These are phyloP conservation scores for Nomada ruficornis DNA, from an alignment of 2,888 invertebrate genomes.

Conservation along the genomic window DNA sequence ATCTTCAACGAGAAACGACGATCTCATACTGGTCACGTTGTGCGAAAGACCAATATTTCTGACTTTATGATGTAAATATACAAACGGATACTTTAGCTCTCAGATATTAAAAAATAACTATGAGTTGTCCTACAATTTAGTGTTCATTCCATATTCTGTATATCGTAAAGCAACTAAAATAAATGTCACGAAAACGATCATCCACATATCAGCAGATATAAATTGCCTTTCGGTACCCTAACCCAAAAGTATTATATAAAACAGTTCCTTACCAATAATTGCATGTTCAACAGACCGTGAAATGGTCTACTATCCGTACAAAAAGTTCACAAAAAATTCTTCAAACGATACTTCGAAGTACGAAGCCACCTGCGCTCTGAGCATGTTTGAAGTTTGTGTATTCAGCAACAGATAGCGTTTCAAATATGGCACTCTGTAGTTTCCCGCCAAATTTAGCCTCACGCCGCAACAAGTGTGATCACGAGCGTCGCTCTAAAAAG, in stretches of 20 bases:
- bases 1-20: constrained; percentile 15
- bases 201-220: neutral
- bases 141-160: constrained; percentile 35
- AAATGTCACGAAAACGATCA: constrained; percentile 36
- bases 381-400: neutral
- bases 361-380: constrained; percentile 4
- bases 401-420: constrained; percentile 49
- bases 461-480: neutral
- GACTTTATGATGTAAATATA: neutral
- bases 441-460: constrained; percentile 46
- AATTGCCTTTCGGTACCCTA: neutral
- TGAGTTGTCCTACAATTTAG: constrained; percentile 20
- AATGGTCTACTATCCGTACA: no score
- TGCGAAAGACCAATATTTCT: neutral
- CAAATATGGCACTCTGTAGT: neutral
- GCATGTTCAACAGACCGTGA: no score
- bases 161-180: constrained; percentile 23
- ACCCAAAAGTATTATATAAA: neutral
- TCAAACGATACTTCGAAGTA: neutral
- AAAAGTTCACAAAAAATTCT: neutral
- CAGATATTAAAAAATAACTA: neutral
- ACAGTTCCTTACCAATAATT: no score
- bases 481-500: neutral
- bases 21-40: constrained; percentile 6
- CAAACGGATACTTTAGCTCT: no score